phyloP scores from a whole-genome alignment of 2,888 invertebrate genomes.

The Platycheirus albimanus region DNA sequence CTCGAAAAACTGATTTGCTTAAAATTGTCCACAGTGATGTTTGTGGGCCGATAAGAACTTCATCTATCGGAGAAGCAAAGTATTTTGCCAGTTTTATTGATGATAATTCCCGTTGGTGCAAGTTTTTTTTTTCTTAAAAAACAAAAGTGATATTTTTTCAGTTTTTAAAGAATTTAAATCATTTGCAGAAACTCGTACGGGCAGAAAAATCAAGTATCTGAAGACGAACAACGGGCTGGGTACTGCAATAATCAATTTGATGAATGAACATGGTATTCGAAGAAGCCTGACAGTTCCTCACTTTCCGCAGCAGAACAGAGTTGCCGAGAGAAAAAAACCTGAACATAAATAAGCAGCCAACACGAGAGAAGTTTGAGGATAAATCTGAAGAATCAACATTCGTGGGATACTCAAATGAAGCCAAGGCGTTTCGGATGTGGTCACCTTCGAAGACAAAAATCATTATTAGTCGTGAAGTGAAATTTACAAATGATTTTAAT shows the following conservation, averaged over 20 bases:
- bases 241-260: conserved; percentile 38
- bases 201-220: conserved; percentile 33
- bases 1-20: neutral
- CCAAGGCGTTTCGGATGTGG: conserved; percentile 31
- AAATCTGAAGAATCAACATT: neutral
- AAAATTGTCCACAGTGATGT: conserved; percentile 10
- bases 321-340: conserved; percentile 65
- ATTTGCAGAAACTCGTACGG: conserved; percentile 13
- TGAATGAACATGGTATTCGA: conserved; percentile 9
- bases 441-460: neutral
- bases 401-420: conserved; percentile 21
- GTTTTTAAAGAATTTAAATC: no score
- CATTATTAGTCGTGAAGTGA: conserved; percentile 26
- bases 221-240: conserved; percentile 32
- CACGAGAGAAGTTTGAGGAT: conserved; percentile 21
- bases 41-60: neutral
- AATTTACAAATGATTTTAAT: conserved; percentile 4
- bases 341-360: conserved; percentile 26
- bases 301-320: conserved; percentile 68
- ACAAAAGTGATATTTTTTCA: no score
- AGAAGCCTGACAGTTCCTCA: conserved; percentile 32
- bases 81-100: no score
- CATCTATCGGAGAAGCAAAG: conserved; percentile 9
- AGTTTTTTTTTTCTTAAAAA: no score
- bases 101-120: no score